Conservation (phyloP, 2,888 invertebrate species). For the Schizaphis graminum region DNA sequence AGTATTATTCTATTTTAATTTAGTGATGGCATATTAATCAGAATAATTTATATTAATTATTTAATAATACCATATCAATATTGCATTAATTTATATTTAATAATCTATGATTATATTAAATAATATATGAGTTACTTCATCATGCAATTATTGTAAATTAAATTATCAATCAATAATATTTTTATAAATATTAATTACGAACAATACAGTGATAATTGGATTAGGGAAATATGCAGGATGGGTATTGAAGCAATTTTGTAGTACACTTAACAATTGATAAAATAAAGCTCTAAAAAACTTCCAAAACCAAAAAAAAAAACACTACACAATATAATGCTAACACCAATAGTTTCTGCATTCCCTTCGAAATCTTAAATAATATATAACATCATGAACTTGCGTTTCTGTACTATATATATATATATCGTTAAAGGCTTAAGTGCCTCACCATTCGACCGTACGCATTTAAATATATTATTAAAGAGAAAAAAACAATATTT, state of each 20-base stretch:
- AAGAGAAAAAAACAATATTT: background rate
- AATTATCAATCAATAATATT: background rate
- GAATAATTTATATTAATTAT: background rate
- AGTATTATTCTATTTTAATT: background rate
- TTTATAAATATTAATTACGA: background rate
- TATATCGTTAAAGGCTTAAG: background rate
- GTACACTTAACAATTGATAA: background rate
- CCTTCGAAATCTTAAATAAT: background rate
- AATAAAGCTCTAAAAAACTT: background rate
- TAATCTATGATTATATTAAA: background rate
- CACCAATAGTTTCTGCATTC: background rate
- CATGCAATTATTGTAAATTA: background rate
- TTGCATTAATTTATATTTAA: background rate
- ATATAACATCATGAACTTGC: background rate
- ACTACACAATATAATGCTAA: background rate
- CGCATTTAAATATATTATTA: background rate
- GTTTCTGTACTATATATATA: background rate
- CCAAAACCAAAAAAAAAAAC: background rate
- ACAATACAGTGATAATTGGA: background rate
- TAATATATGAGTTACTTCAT: background rate
- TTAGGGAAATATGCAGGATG: background rate
- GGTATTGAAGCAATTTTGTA: background rate
- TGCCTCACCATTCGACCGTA: background rate
- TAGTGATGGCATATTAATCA: background rate
- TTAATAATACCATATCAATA: background rate